phyloP scores from a whole-genome alignment of 2,113 vertebrate genomes.

The Nannobrachium achirus region DNA sequence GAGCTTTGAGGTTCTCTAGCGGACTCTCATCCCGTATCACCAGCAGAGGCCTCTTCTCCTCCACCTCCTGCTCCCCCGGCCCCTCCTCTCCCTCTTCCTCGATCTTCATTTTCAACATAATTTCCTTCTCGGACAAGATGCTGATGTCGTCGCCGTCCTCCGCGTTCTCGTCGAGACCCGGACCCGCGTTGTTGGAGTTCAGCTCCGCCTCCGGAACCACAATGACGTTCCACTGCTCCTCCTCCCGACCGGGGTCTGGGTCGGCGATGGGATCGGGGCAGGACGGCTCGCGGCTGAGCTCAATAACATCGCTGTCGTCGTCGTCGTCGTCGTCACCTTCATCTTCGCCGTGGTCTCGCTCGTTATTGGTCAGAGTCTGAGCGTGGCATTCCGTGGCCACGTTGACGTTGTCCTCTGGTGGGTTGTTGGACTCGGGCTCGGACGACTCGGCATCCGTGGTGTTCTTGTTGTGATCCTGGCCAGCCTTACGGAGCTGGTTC shows the following conservation, averaged over 20 bases:
- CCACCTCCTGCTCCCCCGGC: conserved; percentile 28
- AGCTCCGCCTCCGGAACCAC: conserved; percentile 34
- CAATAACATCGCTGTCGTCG: not conserved
- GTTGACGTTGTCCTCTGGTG: conserved; percentile 76
- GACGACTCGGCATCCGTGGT: conserved; percentile 63
- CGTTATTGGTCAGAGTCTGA: conserved; percentile 63
- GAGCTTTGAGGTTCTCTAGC: conserved; percentile 32
- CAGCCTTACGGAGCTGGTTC: conserved; percentile 95
- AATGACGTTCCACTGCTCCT: conserved; percentile 50
- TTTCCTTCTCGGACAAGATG: conserved; percentile 72
- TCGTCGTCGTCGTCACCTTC: conserved; percentile 13
- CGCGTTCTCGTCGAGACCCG: conserved; percentile 43
- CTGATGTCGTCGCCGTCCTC: conserved; percentile 72
- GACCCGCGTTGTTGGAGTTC: conserved; percentile 46
- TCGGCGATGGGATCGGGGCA: not conserved
- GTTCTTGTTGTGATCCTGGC: conserved; percentile 94
- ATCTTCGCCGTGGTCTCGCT: conserved; percentile 64
- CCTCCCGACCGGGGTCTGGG: conserved; percentile 33
- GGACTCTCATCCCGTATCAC: conserved; percentile 39
- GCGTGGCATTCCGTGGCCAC: conserved; percentile 43
- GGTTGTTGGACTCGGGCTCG: conserved; percentile 60
- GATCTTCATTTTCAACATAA: conserved; percentile 56
- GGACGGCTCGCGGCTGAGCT: not conserved
- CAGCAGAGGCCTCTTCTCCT: conserved; percentile 65
- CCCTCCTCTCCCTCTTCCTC: conserved; percentile 57